phyloP scores from a whole-genome alignment of 2,797 vertebrate genomes.

The Luscinia megarhynchos region DNA sequence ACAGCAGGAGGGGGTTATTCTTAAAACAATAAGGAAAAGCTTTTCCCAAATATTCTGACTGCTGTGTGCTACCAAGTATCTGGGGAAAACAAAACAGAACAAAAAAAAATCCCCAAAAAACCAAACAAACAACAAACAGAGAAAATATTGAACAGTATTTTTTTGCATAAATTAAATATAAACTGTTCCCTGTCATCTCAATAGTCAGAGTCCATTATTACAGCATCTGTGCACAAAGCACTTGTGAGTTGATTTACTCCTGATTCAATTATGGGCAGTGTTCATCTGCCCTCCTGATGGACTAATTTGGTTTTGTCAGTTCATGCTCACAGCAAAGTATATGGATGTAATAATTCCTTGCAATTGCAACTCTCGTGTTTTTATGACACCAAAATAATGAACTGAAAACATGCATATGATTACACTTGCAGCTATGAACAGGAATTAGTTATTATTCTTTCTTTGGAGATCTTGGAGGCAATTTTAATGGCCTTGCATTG shows the following conservation, averaged over 20 bases:
- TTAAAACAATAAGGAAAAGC: not conserved
- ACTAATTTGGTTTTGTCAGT: constrained; percentile 43
- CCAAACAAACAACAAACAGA: not conserved
- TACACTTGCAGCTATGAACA: constrained; percentile 14
- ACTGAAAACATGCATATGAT: not conserved
- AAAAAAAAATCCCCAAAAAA: no score
- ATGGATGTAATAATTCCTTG: constrained; percentile 11
- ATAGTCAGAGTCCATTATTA: not conserved
- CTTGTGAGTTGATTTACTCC: constrained; percentile 15
- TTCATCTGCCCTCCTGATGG: constrained; percentile 6
- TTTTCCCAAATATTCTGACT: not conserved
- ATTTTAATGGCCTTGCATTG: not conserved
- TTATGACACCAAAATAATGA: constrained; percentile 41
- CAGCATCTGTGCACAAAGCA: not conserved
- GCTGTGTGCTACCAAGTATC: not conserved
- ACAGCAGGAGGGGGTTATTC: not conserved
- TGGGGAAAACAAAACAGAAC: not conserved
- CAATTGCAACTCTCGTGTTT: not conserved
- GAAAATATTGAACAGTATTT: not conserved
- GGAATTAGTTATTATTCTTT: not conserved
- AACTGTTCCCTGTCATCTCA: not conserved
- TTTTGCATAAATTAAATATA: not conserved
- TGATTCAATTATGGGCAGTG: constrained; percentile 27
- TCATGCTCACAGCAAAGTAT: constrained; percentile 8
- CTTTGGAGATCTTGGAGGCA: not conserved